A percentile compares a stretch with the other conserved stretches of the same genome.
These are phyloP conservation scores for Bembecia ichneumoniformis DNA, from an alignment of 2,888 invertebrate genomes.

Conservation along the genomic window DNA sequence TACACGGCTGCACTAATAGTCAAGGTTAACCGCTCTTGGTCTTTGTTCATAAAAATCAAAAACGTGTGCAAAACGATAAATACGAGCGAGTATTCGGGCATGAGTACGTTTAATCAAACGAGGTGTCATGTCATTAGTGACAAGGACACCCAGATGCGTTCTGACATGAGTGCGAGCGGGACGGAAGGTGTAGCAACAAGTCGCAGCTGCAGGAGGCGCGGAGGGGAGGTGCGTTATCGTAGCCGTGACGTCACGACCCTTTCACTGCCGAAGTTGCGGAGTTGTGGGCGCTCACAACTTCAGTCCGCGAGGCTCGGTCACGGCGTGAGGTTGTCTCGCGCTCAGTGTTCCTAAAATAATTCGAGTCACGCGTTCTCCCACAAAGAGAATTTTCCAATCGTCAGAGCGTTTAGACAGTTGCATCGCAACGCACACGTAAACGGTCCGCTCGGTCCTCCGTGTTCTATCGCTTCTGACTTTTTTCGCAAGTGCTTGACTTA, in stretches of 20 bases:
- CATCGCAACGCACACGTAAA: constrained; percentile 53
- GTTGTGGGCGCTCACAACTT: constrained; percentile 24
- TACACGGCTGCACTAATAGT: neutral
- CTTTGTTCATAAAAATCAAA: constrained; percentile 7
- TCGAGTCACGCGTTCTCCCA: constrained; percentile 47
- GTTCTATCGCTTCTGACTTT: constrained; percentile 25
- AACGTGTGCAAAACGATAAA: constrained; percentile 8
- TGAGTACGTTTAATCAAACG: constrained; percentile 35
- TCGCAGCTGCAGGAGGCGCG: constrained; percentile 21
- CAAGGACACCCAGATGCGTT: constrained; percentile 41
- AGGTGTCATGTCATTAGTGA: constrained; percentile 39
- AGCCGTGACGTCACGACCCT: constrained; percentile 73
- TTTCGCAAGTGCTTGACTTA: constrained; percentile 12
- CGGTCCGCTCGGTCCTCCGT: constrained; percentile 46
- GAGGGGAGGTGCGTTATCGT: constrained; percentile 57
- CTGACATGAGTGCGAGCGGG: constrained; percentile 24
- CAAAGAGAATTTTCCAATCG: constrained; percentile 27
- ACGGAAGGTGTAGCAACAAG: constrained; percentile 58
- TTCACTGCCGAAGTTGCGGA: constrained; percentile 59
- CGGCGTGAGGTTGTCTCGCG: constrained; percentile 60
- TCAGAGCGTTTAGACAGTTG: constrained; percentile 13
- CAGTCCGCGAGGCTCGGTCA: constrained; percentile 71
- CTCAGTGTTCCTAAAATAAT: constrained; percentile 44
- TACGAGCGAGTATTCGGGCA: neutral
- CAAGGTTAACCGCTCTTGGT: neutral